phyloP scores from a whole-genome alignment of 2,888 invertebrate species.

The Acleris cristana region DNA sequence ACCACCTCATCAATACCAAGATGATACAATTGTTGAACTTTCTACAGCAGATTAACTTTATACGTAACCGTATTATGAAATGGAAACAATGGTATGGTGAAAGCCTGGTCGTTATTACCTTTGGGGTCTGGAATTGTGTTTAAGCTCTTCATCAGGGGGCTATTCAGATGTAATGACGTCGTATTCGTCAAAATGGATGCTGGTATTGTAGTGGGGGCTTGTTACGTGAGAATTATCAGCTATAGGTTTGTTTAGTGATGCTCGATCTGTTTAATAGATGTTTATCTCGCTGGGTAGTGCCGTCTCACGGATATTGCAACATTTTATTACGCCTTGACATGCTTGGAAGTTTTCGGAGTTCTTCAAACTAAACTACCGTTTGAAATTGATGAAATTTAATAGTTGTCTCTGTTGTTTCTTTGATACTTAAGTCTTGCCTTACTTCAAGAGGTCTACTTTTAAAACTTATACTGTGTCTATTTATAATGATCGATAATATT shows the following conservation, averaged over 20 bases:
- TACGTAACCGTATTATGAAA: constrained; percentile 66
- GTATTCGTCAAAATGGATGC: constrained; percentile 48
- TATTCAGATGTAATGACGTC: constrained; percentile 51
- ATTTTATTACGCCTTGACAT: constrained; percentile 20
- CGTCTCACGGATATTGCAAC: constrained; percentile 30
- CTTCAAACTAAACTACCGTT: background rate
- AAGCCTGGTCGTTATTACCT: constrained; percentile 58
- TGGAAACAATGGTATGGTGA: constrained; percentile 64
- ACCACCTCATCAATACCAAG: constrained; percentile 34
- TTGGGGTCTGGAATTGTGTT: constrained; percentile 48
- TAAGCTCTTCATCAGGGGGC: constrained; percentile 51
- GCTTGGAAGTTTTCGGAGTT: constrained; percentile 10
- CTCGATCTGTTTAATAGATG: constrained; percentile 19
- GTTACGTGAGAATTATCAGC: constrained; percentile 37
- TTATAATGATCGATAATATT: too few relatives aligned
- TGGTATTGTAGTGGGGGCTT: constrained; percentile 23
- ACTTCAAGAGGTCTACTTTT: too few relatives aligned
- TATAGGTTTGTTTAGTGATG: constrained; percentile 14
- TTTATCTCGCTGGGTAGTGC: constrained; percentile 9
- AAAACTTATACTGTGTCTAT: too few relatives aligned
- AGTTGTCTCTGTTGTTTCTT: too few relatives aligned
- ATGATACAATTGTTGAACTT: constrained; percentile 65
- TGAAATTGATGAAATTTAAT: too few relatives aligned
- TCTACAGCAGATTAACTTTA: constrained; percentile 63
- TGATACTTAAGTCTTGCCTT: too few relatives aligned